These are phyloP conservation scores for Clarias magur DNA, from an alignment of 2,113 vertebrate genomes.

Conservation along the genomic window DNA sequence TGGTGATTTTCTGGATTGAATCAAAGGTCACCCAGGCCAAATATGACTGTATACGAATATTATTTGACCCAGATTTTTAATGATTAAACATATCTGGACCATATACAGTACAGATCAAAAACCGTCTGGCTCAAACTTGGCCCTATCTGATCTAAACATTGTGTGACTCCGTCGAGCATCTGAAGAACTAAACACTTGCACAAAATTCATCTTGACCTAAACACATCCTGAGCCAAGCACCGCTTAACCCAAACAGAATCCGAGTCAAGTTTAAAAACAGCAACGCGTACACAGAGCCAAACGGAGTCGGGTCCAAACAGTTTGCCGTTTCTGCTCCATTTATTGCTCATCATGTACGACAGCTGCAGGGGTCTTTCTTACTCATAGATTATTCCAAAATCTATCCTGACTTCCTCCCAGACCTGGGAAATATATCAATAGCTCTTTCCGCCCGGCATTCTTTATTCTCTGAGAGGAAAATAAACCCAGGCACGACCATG, in stretches of 20 bases:
- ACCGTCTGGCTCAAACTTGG: background rate
- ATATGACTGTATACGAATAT: background rate
- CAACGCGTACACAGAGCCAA: slow-evolving; percentile 6
- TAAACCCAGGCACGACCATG: slow-evolving; percentile 39
- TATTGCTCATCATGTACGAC: slow-evolving; percentile 36
- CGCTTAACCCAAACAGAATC: slow-evolving; percentile 1
- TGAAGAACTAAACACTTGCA: background rate
- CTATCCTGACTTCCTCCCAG: slow-evolving; percentile 47
- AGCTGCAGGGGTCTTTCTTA: slow-evolving; percentile 35
- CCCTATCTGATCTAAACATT: background rate
- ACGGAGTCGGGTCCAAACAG: background rate
- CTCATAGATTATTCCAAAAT: slow-evolving; percentile 46
- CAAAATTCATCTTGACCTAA: background rate
- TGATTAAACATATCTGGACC: background rate
- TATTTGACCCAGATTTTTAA: background rate
- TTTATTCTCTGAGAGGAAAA: slow-evolving; percentile 47
- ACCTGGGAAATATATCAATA: slow-evolving; percentile 61
- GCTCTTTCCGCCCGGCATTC: slow-evolving; percentile 30
- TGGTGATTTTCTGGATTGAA: background rate
- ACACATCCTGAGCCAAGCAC: background rate
- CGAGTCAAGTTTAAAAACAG: slow-evolving; percentile 14
- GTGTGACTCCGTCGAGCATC: background rate
- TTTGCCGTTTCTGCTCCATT: slow-evolving; percentile 25
- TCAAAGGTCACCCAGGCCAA: background rate
- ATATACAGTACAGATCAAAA: background rate